Evolutionary conservation across 1,140 invertebrate genomes (phyloP), one percentile per base, ranked within the genome.

Genomic region (Scaptodrosophila lebanonensis): DNA sequence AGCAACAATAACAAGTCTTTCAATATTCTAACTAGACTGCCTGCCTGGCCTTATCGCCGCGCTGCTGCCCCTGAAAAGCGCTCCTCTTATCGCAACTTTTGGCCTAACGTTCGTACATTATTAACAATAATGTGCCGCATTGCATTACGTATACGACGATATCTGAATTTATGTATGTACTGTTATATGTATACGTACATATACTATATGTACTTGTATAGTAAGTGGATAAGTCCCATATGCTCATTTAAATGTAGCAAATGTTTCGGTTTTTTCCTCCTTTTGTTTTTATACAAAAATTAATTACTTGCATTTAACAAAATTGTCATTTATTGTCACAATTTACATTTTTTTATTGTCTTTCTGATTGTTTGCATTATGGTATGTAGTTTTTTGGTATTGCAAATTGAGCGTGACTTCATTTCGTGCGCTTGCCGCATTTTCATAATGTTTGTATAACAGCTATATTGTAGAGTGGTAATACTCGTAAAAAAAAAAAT

Each of bases 281-380:
- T 25, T 8, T 3, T 25, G 22, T 8, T n/a, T n/a, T n/a, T n/a
- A n/a, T n/a, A 4, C 22, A 25, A 65, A 70, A 77, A 73, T 79
- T 69, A 77, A 77, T 77, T 77, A 73, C 56, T 72, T 53, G 40
- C 60, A 65, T 58, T 79, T 69, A 79, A 68, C 53, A 65, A 66
- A 69, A 82, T 62, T 59, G 60, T 62, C 51, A 79, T 72, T 72
- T 79, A 58, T 40, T 25, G 22, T 4, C 22, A 25, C 22, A 25
- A n/a, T n/a, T n/a, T n/a, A n/a, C n/a, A n/a, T 58, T 17, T 58
- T 18, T n/a, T 47, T 32, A 47, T 53, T 58, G 40, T 73, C 29
- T 25, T 45, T 42, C 16, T 5, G 16, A 36, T 49, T 65, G 50
- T 64, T 54, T 44, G 61, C 43, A 43, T 52, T 40, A 27, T 30